Conservation (phyloP, 2,113 vertebrate genomes). For the Mobula birostris region DNA sequence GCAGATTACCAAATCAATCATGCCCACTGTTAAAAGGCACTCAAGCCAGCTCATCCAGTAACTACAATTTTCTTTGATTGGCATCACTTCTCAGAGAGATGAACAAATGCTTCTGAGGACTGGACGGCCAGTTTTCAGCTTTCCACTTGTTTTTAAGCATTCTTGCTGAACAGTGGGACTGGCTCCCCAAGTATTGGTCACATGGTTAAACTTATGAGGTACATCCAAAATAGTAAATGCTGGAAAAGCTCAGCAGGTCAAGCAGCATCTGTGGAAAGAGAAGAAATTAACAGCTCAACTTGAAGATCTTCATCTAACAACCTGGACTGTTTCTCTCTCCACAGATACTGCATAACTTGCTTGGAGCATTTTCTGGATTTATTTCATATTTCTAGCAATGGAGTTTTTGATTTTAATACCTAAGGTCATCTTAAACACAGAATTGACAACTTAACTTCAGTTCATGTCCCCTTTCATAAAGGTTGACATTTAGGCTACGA, state of each 20-base stretch:
- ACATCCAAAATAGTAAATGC: too few species aligned
- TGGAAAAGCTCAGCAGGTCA: too few species aligned
- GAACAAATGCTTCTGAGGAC: neutral
- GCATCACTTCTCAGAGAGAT: neutral
- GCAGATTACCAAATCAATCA: constrained; percentile 27
- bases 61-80: constrained; percentile 13
- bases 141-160: neutral
- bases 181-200: neutral
- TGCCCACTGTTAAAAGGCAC: neutral
- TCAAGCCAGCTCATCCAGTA: neutral
- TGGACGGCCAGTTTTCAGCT: neutral
- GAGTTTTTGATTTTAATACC: too few species aligned
- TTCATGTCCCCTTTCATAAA: neutral
- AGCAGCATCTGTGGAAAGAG: too few species aligned
- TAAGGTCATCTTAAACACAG: neutral
- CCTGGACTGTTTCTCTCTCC: too few species aligned
- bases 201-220: neutral
- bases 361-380: too few species aligned
- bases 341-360: too few species aligned
- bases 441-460: neutral
- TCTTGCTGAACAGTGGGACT: neutral
- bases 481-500: neutral
- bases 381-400: too few species aligned
- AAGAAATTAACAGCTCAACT: too few species aligned
- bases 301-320: too few species aligned